These are phyloP conservation scores for Agrochola lota DNA, from an alignment of 2,888 invertebrate species.

Conservation along the genomic window DNA sequence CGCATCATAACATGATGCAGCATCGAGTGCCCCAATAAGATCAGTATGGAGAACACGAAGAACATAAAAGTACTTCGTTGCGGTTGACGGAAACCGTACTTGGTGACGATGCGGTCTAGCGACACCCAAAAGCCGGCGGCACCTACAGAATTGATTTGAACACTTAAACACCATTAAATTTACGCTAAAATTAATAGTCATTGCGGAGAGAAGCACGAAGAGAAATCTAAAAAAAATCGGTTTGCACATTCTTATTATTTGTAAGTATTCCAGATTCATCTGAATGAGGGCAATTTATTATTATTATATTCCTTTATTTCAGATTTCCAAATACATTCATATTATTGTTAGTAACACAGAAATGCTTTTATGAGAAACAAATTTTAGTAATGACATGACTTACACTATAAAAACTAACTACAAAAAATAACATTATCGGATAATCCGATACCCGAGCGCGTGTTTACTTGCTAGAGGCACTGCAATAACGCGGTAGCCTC, in stretches of 20 bases:
- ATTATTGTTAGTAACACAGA: too few species aligned
- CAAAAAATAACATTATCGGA: too few species aligned
- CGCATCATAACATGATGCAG: constrained; percentile 94
- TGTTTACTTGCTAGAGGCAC: not conserved
- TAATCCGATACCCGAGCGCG: too few species aligned
- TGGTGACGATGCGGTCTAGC: constrained; percentile 95
- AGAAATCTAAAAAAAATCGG: not conserved
- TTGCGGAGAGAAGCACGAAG: not conserved
- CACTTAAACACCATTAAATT: constrained; percentile 2
- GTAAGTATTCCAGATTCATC: not conserved
- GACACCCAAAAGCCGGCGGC: constrained; percentile 97
- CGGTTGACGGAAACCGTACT: constrained; percentile 94
- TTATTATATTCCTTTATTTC: too few species aligned
- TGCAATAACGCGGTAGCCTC: too few species aligned
- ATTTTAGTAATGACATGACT: too few species aligned
- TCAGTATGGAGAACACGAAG: constrained; percentile 94
- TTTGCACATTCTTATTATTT: not conserved
- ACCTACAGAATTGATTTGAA: constrained; percentile 87
- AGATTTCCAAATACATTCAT: too few species aligned
- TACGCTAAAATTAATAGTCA: not conserved
- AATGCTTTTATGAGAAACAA: too few species aligned
- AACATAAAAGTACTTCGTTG: constrained; percentile 96
- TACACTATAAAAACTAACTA: too few species aligned
- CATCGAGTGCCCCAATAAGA: constrained; percentile 94
- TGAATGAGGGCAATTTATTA: too few species aligned